Base-by-base conservation (phyloP, 2,888 invertebrate genomes). In the Philopedon plagiatum region DNA sequence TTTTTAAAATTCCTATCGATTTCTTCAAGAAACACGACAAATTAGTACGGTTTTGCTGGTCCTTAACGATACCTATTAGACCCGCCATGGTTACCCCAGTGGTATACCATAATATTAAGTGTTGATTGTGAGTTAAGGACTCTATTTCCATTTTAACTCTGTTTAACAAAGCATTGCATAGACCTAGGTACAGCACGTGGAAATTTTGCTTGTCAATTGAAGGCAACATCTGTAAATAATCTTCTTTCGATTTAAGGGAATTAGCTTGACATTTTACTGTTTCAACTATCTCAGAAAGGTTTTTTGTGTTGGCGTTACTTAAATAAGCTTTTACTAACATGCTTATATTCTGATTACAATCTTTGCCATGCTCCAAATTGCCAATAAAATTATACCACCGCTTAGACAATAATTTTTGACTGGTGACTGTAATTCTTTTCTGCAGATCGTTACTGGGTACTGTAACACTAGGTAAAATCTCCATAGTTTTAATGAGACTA, bases 381-480 rank as follows among this genome's bases (percentile, higher is more conserved):
- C 92, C 92, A 77, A 90, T 89, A 41, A 86, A 83, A 73, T 89
- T 89, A 78, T 89, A 90, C 95, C 95, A 95, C 74, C 90, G 89
- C 64, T 89, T 88, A 34, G 87, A 88, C 76, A 95, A 85, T 77
- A 94, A 87, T 54, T 85, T 86, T 70, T 88, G 87, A 71, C 89
- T 87, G 13, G 88, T 81, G 8, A 82, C 80, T 19, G 86, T 88
- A 83, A 89, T 82, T 77, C 88, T 87, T 73, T 86, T 87, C 15
- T 85, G 80, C 19, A 87, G 77, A 8, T 84, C 83, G 41, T 81
- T 82, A 75, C 83, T 86, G 19, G 87, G 85, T 26, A 72, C 76
- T 75, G 87, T 85, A 29, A 83, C 85, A 75, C 87, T 54, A 26
- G 63, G 85, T 26, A 91, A 80, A 11, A 87, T 82, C 79, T 88